Conservation (phyloP, 1,140 invertebrate genomes). For the Apocrypta bakeri region DNA sequence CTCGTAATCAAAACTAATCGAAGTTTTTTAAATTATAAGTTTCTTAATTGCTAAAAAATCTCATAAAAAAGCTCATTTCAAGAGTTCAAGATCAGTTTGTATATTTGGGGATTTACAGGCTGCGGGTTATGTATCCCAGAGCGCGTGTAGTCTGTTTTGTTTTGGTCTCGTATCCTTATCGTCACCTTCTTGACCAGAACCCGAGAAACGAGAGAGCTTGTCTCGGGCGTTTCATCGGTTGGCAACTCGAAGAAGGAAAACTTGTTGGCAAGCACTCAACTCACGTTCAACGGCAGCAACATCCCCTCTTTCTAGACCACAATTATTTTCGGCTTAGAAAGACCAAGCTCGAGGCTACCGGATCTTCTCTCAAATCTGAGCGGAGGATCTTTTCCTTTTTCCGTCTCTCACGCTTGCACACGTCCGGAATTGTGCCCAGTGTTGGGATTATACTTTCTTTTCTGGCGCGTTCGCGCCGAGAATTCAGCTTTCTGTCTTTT, state of each 20-base stretch:
- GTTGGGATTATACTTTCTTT: slow-evolving; percentile 46
- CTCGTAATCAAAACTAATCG: too few relatives aligned
- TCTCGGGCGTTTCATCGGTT: not conserved
- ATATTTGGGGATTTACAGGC: too few relatives aligned
- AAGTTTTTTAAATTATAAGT: too few relatives aligned
- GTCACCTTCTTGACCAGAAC: not conserved
- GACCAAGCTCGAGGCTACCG: slow-evolving; percentile 35
- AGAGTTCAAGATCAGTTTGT: too few relatives aligned
- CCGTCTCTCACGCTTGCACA: not conserved
- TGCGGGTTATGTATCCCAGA: too few relatives aligned
- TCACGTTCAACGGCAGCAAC: slow-evolving; percentile 55
- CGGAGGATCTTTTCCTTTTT: slow-evolving; percentile 31
- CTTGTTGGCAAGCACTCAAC: slow-evolving; percentile 61
- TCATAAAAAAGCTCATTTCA: too few relatives aligned
- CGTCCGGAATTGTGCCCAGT: not conserved
- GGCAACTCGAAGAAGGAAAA: slow-evolving; percentile 27
- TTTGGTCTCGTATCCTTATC: not conserved
- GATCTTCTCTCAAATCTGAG: slow-evolving; percentile 50
- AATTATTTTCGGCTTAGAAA: slow-evolving; percentile 66
- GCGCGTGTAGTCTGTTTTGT: not conserved
- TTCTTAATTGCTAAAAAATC: too few relatives aligned
- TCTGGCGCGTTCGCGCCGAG: not conserved
- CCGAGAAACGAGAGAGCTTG: not conserved
- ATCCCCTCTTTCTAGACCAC: slow-evolving; percentile 52
- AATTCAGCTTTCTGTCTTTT: not conserved